These are phyloP conservation scores for Salvelinus alpinus DNA, from an alignment of 2,113 vertebrate species.

Conservation along the genomic window DNA sequence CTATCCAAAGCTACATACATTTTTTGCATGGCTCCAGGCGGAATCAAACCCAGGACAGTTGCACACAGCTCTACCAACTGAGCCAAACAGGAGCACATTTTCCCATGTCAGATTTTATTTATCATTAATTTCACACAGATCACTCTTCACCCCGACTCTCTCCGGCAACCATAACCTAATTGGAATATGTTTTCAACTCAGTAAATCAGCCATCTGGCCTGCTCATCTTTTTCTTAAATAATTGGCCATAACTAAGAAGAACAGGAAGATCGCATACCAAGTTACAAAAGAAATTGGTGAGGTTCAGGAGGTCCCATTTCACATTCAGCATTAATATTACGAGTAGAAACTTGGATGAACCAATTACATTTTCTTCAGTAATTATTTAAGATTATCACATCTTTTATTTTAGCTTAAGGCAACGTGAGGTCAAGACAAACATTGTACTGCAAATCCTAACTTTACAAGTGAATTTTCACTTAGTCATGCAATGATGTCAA, in stretches of 20 bases:
- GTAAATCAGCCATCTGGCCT: slow-evolving; percentile 40
- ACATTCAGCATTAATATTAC: slow-evolving; percentile 36
- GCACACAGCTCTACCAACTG: too few species aligned
- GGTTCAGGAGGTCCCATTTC: slow-evolving; percentile 12
- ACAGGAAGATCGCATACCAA: slow-evolving; percentile 21
- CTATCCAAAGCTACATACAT: too few species aligned
- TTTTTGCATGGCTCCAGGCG: too few species aligned
- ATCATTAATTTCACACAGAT: slow-evolving; percentile 31
- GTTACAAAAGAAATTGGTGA: slow-evolving; percentile 36
- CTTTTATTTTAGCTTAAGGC: not conserved
- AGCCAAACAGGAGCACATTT: not conserved
- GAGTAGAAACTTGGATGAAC: not conserved
- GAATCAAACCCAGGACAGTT: too few species aligned
- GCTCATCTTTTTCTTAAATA: slow-evolving; percentile 37
- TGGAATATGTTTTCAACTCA: too few species aligned
- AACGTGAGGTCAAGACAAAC: slow-evolving; percentile 14
- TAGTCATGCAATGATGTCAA: too few species aligned
- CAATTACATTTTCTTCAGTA: not conserved
- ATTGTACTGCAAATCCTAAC: not conserved
- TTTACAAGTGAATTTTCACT: too few species aligned
- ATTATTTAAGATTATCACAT: not conserved
- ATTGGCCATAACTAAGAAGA: slow-evolving; percentile 18
- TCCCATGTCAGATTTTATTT: not conserved
- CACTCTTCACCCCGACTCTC: slow-evolving; percentile 46
- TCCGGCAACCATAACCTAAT: too few species aligned